These are phyloP conservation scores for Cydia amplana DNA, from an alignment of 1,140 invertebrate species.

Conservation along the genomic window DNA sequence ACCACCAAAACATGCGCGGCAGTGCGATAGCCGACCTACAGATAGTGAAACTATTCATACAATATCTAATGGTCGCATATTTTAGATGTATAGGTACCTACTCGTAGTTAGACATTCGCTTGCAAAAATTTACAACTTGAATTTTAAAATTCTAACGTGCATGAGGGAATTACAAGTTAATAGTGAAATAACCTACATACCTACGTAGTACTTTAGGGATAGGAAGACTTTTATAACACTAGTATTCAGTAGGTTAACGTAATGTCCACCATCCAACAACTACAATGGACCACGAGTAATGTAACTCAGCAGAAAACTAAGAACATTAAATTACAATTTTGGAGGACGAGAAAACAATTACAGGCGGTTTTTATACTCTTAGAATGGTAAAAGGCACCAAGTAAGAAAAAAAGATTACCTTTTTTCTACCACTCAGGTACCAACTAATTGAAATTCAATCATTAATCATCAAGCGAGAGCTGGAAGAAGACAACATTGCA, in stretches of 20 bases:
- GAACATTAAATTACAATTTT: not conserved
- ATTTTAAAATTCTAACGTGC: no score
- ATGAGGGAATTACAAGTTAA: no score
- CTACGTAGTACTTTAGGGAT: no score
- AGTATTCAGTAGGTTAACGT: no score
- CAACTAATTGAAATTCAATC: not conserved
- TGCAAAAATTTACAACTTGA: not conserved
- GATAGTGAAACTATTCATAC: conserved; percentile 68
- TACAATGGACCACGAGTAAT: no score
- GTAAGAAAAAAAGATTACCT: not conserved
- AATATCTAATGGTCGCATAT: conserved; percentile 53
- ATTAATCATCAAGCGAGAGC: not conserved
- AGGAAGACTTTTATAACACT: no score
- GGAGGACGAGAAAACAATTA: not conserved
- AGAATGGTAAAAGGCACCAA: not conserved
- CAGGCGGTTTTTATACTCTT: not conserved
- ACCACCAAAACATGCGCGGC: conserved; percentile 62
- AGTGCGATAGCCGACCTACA: conserved; percentile 41
- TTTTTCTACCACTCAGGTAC: not conserved
- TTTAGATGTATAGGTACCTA: not conserved
- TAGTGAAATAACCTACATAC: no score
- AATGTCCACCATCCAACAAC: no score
- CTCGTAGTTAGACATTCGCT: not conserved
- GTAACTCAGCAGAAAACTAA: no score
- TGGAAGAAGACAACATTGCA: not conserved